These are phyloP conservation scores for Hypselothyrea guttata DNA, from an alignment of 2,888 invertebrate genomes.

Conservation along the genomic window DNA sequence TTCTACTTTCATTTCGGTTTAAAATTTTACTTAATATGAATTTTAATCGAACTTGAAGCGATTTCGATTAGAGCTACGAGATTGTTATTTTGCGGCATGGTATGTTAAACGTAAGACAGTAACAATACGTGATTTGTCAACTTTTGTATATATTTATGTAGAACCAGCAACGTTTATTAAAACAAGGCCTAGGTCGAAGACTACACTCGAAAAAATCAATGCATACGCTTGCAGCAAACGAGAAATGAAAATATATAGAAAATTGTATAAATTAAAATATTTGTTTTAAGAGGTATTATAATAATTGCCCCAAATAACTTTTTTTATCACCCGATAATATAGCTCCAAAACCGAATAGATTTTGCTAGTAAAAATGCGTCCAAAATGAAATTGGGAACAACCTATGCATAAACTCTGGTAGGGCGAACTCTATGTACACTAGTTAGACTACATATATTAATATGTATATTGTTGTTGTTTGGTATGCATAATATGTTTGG, in stretches of 20 bases:
- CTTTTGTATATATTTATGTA: conserved; percentile 56
- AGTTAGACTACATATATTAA: conserved; percentile 8
- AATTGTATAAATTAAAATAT: too few relatives aligned
- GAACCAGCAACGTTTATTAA: conserved; percentile 80
- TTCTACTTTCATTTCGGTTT: too few relatives aligned
- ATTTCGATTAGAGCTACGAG: conserved; percentile 21
- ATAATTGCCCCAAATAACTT: too few relatives aligned
- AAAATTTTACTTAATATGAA: too few relatives aligned
- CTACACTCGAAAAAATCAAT: conserved; percentile 28
- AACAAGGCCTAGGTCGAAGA: conserved; percentile 38
- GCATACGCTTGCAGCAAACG: conserved; percentile 38
- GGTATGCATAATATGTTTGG: too few relatives aligned
- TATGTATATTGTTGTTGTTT: neutral
- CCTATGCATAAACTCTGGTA: too few relatives aligned
- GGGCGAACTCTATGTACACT: conserved; percentile 15
- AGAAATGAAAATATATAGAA: conserved; percentile 19
- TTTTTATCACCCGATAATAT: too few relatives aligned
- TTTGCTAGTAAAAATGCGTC: too few relatives aligned
- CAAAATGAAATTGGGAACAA: too few relatives aligned
- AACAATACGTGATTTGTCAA: conserved; percentile 45
- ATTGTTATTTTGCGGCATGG: too few relatives aligned
- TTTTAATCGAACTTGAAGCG: neutral
- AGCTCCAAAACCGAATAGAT: too few relatives aligned
- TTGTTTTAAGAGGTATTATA: too few relatives aligned
- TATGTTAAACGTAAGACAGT: conserved; percentile 55